Percentiles rank a stretch among this genome's conserved stretches.
Evolutionary conservation across 2,113 vertebrate species (phyloP).

Genomic region (Microtus oregoni): DNA sequence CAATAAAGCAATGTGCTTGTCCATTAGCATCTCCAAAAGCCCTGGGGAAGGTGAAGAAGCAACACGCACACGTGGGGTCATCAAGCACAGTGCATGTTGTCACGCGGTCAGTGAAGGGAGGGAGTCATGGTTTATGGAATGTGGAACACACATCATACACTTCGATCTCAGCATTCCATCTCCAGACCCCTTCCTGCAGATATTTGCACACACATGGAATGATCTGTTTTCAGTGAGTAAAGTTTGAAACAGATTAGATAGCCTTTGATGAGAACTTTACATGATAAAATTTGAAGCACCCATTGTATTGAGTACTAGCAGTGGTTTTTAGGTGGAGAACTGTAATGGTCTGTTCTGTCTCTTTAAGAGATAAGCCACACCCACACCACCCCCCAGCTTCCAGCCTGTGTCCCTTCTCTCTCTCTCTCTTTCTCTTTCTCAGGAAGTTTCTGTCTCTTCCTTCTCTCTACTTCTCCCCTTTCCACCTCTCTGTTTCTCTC

Average conservation of each 20-base stretch:
- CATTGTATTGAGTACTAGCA: not conserved
- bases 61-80: not conserved
- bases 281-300: conserved; percentile 2
- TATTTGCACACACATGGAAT: not conserved
- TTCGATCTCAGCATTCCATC: conserved; percentile 27
- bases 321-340: not conserved
- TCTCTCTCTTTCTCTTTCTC: too few relatives aligned
- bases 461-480: too few relatives aligned
- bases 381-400: too few relatives aligned
- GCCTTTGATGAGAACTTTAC: not conserved
- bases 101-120: not conserved
- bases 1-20: not conserved
- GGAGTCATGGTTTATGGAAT: not conserved
- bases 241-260: conserved; percentile 28
- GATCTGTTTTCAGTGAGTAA: conserved; percentile 31
- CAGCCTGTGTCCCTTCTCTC: too few relatives aligned
- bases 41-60: not conserved
- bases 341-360: too few relatives aligned
- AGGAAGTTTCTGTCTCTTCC: too few relatives aligned
- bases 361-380: too few relatives aligned
- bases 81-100: not conserved
- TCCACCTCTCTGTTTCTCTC: too few relatives aligned
- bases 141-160: not conserved
- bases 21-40: not conserved
- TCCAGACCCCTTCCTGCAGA: conserved; percentile 10